Evolutionary conservation across 2,113 vertebrate genomes (phyloP).

Genomic region (Merops nubicus): DNA sequence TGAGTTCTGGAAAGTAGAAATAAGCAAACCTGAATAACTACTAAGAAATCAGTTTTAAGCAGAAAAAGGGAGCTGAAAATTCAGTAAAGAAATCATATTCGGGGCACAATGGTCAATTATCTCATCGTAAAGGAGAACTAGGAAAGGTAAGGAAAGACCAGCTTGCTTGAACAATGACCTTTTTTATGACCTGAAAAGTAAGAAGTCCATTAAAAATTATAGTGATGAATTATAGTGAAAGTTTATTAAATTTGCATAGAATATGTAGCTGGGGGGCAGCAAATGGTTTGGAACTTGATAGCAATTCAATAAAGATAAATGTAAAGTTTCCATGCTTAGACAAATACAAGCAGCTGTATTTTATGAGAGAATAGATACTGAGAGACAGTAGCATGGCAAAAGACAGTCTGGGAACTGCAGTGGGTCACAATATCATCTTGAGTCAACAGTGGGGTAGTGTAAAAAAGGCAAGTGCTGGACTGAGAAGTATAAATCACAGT

Average conservation of each 20-base stretch:
- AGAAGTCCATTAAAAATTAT: no score
- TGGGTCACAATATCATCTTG: background rate
- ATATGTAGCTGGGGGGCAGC: background rate
- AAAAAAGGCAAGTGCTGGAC: background rate
- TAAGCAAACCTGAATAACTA: background rate
- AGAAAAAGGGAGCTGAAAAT: background rate
- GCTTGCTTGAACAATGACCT: background rate
- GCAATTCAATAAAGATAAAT: background rate
- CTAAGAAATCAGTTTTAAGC: background rate
- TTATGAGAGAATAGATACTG: background rate
- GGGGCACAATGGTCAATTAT: background rate
- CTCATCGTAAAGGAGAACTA: background rate
- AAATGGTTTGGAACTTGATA: background rate
- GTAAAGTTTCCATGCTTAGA: background rate
- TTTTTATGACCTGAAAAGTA: background rate
- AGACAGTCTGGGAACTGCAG: background rate
- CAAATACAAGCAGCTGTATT: background rate
- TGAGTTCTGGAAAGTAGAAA: background rate
- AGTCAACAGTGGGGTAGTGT: background rate
- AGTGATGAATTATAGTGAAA: background rate
- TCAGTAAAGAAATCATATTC: background rate
- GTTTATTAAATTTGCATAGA: background rate
- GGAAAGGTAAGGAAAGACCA: background rate
- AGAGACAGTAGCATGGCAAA: background rate
- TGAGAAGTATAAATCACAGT: background rate